Evolutionary conservation across 2,888 invertebrate species (phyloP), one percentile per base, ranked within the genome.

Genomic region (Pollenia labialis): DNA sequence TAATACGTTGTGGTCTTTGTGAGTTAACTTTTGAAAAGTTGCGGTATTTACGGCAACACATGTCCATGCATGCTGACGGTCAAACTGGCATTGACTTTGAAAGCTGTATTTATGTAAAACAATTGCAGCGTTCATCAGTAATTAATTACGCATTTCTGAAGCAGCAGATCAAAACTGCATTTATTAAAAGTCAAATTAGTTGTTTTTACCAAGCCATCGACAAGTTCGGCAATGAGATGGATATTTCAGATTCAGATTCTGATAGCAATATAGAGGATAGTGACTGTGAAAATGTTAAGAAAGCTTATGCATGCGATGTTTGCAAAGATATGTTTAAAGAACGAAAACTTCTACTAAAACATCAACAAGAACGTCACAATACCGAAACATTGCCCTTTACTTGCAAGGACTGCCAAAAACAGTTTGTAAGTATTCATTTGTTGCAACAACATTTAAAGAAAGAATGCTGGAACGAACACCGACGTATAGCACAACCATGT

Each of bases 391-490:
- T 94, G 7, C 94, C 94, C 0, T 91, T 93, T 62, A 92, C 93
- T 10, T 95, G 95, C 87, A 92, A 92, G 32, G 91, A 93, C 32
- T 95, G 95, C 89, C 91, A 92, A 0, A 94, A 94, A 92, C 91
- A 94, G 10, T 95, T 94, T 89, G 94, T 94, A 0, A 93, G 94
- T 1, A 89, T 92, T 0, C 93, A 94, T 44, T 92, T 94, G 10
- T 94, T 95, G 0, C 91, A 93, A 0, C 94, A 94, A 2, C 95
- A 95, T 93, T 56, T 94, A 91, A 90, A 93, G 91, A 88, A 92
- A 88, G 89, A 90, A 16, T 93, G 93, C 48, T 88, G 66, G 42
- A 92, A 92, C 80, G 79, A 64, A 12, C 84, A 89, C 42, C 90
- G 90, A 4, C 88, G 88, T 1, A 89, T 88, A 40, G 82, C 82